Conservation (phyloP, 2,888 invertebrate species). For the Melipona beecheii region DNA sequence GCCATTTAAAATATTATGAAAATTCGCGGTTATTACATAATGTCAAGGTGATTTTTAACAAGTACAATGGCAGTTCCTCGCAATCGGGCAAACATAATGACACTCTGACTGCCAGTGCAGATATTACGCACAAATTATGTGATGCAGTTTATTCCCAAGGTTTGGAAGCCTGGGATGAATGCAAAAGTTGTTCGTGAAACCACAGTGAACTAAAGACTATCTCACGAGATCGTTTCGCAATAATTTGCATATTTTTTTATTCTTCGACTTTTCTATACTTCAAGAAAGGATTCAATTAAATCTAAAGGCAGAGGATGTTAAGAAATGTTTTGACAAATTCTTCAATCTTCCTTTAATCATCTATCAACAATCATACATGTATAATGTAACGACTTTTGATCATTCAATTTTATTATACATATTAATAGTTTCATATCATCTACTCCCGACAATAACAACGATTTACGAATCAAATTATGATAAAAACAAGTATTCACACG, state of each 20-base stretch:
- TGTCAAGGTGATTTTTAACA: conserved; percentile 17
- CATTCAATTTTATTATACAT: too few species aligned
- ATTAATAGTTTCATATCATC: too few species aligned
- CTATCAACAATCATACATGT: background rate
- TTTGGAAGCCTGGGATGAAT: conserved; percentile 6
- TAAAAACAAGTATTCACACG: too few species aligned
- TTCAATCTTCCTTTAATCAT: background rate
- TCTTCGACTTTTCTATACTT: background rate
- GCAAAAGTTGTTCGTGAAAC: conserved; percentile 37
- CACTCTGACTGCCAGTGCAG: conserved; percentile 15
- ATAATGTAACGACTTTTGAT: too few species aligned
- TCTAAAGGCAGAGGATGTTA: background rate
- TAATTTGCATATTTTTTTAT: background rate
- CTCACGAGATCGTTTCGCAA: conserved; percentile 18
- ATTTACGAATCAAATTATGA: too few species aligned
- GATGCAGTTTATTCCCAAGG: conserved; percentile 44
- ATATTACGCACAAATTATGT: conserved; percentile 41
- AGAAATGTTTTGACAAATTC: background rate
- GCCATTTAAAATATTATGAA: background rate
- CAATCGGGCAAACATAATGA: conserved; percentile 40
- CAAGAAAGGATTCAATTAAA: background rate
- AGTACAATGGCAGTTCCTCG: background rate
- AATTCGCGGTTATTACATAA: conserved; percentile 20
- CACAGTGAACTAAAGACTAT: conserved; percentile 9
- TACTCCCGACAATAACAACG: too few species aligned